A percentile compares a stretch with the other conserved stretches of the same genome.
Conservation (phyloP, 2,113 vertebrate genomes). For the Centropristis striata region DNA sequence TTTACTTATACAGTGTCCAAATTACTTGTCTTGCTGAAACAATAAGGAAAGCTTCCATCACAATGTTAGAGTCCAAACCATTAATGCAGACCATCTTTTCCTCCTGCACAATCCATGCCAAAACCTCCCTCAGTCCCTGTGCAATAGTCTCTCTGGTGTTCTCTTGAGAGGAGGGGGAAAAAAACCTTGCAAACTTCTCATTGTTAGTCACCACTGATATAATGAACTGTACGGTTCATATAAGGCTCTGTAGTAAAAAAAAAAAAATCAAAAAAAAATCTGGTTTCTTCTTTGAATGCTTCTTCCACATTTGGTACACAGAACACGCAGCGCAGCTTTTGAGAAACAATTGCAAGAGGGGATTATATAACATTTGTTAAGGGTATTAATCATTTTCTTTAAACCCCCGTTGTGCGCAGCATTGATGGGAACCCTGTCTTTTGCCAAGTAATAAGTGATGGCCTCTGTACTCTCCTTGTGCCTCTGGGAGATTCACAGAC, state of each 20-base stretch:
- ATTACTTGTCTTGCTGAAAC: neutral
- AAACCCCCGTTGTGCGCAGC: conserved; percentile 50
- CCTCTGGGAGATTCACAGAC: conserved; percentile 54
- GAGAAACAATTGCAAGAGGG: conserved; percentile 50
- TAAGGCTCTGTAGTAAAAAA: conserved; percentile 28
- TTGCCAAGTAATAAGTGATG: conserved; percentile 69
- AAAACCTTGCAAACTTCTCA: conserved; percentile 47
- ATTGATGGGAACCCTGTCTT: conserved; percentile 67
- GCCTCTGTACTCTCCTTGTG: conserved; percentile 51
- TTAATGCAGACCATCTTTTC: conserved; percentile 27
- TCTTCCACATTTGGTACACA: conserved; percentile 25
- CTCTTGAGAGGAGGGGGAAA: conserved; percentile 12
- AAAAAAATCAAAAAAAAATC: conserved; percentile 26
- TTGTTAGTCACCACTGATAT: conserved; percentile 56
- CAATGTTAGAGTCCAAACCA: conserved; percentile 22
- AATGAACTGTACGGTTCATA: conserved; percentile 54
- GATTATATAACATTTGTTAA: conserved; percentile 71
- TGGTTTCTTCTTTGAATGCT: conserved; percentile 35
- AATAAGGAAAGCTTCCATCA: conserved; percentile 2
- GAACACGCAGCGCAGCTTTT: conserved; percentile 30
- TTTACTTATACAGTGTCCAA: neutral
- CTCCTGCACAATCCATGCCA: conserved; percentile 28
- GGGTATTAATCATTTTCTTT: conserved; percentile 70
- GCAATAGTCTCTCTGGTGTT: conserved; percentile 47
- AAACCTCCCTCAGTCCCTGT: conserved; percentile 46